Conservation (phyloP, 1,140 invertebrate genomes). For the Acromyrmex heyeri region DNA sequence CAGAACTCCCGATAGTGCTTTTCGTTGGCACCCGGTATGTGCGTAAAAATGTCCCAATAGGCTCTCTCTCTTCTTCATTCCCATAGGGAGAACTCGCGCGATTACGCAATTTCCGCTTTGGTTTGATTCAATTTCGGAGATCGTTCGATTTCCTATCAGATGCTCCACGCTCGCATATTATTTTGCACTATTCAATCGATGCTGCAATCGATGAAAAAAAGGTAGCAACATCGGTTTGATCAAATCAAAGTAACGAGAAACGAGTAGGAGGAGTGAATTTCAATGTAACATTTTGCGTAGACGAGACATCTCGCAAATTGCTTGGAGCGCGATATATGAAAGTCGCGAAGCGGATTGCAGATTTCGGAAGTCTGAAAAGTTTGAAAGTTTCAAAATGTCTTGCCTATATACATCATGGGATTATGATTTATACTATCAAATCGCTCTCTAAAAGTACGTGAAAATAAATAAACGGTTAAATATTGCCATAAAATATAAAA, state of each 20-base stretch:
- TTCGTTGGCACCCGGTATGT: constrained; percentile 58
- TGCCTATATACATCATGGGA: neutral
- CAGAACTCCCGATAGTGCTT: constrained; percentile 63
- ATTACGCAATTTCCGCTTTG: constrained; percentile 83
- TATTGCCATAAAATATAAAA: neutral
- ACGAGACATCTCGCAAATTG: neutral
- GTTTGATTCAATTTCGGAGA: constrained; percentile 82
- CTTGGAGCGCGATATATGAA: neutral
- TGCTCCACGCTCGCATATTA: constrained; percentile 38
- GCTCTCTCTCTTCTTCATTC: constrained; percentile 60
- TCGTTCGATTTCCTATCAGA: constrained; percentile 77
- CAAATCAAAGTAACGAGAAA: constrained; percentile 33
- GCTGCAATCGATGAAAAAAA: neutral
- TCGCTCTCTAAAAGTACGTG: neutral
- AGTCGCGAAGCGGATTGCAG: constrained; percentile 1
- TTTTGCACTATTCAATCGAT: neutral
- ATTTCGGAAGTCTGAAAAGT: constrained; percentile 6
- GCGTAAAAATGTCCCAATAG: constrained; percentile 62
- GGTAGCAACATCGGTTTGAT: constrained; percentile 1
- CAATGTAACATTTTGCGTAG: neutral
- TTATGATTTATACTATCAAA: constrained; percentile 24
- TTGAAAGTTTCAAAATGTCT: neutral
- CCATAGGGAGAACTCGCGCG: constrained; percentile 70
- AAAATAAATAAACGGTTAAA: neutral
- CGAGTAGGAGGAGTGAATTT: neutral